Conservation (phyloP, 1,140 invertebrate genomes). For the Aphelenchoides besseyi region DNA sequence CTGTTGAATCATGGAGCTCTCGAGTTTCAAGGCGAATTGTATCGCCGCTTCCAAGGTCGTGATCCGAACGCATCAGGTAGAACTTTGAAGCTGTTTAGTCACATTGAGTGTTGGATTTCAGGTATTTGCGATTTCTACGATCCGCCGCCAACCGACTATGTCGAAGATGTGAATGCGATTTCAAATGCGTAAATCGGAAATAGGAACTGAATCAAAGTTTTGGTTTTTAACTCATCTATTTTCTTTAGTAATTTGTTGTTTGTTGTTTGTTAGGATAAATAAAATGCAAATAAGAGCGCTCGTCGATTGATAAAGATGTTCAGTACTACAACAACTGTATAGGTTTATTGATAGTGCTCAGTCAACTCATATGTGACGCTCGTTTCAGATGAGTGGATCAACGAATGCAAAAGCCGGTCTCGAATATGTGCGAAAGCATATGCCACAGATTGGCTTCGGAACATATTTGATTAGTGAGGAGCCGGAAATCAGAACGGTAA, state of each 20-base stretch:
- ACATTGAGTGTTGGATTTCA: no score
- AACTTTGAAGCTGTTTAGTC: no score
- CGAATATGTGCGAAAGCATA: background rate
- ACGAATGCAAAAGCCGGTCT: background rate
- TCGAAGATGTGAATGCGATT: constrained; percentile 20
- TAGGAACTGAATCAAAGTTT: background rate
- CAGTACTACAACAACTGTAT: no score
- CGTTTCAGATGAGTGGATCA: background rate
- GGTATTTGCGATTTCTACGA: constrained; percentile 63
- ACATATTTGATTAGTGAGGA: constrained; percentile 24
- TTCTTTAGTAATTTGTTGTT: background rate
- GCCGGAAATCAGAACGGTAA: background rate
- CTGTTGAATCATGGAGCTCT: constrained; percentile 52
- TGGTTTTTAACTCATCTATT: background rate
- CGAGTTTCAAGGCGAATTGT: constrained; percentile 55
- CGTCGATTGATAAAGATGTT: no score
- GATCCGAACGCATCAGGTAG: constrained; percentile 60
- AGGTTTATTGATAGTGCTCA: no score
- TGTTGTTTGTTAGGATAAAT: constrained; percentile 20
- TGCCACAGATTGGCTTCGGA: constrained; percentile 18
- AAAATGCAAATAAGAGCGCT: background rate
- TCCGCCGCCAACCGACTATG: constrained; percentile 37
- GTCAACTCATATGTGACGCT: background rate
- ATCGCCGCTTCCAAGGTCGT: constrained; percentile 57
- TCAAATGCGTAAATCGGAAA: background rate